Evolutionary conservation across 2,888 invertebrate genomes (phyloP), one percentile per base, ranked within the genome.

Genomic region (Rhopalosiphum nymphaeae): DNA sequence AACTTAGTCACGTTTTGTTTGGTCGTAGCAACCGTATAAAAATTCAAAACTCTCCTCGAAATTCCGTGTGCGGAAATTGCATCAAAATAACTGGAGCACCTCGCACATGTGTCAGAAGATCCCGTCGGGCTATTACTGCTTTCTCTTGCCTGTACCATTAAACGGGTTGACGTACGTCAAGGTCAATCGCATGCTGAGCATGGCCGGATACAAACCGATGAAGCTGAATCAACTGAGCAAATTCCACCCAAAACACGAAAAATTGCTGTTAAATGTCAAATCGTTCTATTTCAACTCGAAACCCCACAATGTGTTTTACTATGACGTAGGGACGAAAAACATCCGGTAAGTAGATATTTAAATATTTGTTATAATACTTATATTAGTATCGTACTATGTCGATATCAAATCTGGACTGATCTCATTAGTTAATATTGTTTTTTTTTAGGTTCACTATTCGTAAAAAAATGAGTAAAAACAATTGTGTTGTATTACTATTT

Each of bases 161-260:
- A 36, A 36, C 9, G n/a, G 13, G 4, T 21, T 4, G 0, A 1
- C 16, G n/a, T 4, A 36, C 21, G 5, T 2, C 3, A 36, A 9
- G 21, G 21, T 21, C 21, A 21, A 21, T 7, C 42, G 0, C 5
- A 11, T 57, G 13, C 0, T 89, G 3, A 44, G 9, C 29, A 2
- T 0, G 29, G 9, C 53, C 13, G 56, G 84, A 84, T 56, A 84
- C 42, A 7, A 36, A 11, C 29, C 56, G 1, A 42, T 84, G 67
- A n/a, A 16, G 16, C 67, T n/a, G 16, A 13, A n/a, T n/a, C 13
- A 67, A n/a, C 4, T 67, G 16, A 67, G n/a, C 13, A n/a, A 67
- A 1, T n/a, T n/a, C 21, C 16, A 21, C n/a, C n/a, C 16, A 7
- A 16, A 67, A 67, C n/a, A 67, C 13, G 11, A 13, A 9, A 21